Evolutionary conservation across 2,797 vertebrate genomes (phyloP), one percentile per base, ranked within the genome.

Genomic region (Gephyroberyx darwinii): DNA sequence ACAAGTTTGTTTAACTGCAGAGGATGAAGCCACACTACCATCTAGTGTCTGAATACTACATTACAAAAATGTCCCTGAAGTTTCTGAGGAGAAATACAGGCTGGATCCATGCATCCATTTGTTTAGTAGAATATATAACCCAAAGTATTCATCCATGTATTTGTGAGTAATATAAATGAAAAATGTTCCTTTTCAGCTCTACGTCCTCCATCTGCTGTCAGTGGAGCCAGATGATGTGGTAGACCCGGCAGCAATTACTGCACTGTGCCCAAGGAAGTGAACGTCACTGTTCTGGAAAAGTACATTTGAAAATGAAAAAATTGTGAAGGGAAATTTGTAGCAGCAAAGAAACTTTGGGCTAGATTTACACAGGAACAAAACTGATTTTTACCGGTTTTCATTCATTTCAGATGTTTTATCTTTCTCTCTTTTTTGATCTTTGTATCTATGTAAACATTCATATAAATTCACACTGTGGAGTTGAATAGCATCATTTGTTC

Each of bases 11-110:
- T 47, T 53, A 37, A 4, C 17, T 65, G 9, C 47, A 35, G 20
- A 64, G 5, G 17, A 39, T 52, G 19, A 77, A 61, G 6, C 57
- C 41, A 74, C 48, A 43, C 64, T 67, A 5, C 78, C 83, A 74
- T 74, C 83, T 82, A 67, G 78, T 82, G 85, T 60, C 6, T 58
- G 26, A 72, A 60, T 62, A 16, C 59, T 53, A 56, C 71, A 72
- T 58, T 75, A 54, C 39, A 41, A 41, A 41, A 41, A 41, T 41
- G 39, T 41, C 39, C 39, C 13, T 41, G 10, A 41, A 13, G 10
- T 12, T 41, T 41, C 39, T 13, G 10, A 41, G 3, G 12, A 13
- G 12, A 41, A 41, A 41, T 41, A 12, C 2, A 39, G 26, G 26
- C 26, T 26, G 26, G 26, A 26, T 26, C 26, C 26, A 26, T 26